A percentile compares a stretch with the other conserved stretches of the same genome.
phyloP scores from a whole-genome alignment of 2,113 vertebrate genomes.

The Sclerurus mexicanus region DNA sequence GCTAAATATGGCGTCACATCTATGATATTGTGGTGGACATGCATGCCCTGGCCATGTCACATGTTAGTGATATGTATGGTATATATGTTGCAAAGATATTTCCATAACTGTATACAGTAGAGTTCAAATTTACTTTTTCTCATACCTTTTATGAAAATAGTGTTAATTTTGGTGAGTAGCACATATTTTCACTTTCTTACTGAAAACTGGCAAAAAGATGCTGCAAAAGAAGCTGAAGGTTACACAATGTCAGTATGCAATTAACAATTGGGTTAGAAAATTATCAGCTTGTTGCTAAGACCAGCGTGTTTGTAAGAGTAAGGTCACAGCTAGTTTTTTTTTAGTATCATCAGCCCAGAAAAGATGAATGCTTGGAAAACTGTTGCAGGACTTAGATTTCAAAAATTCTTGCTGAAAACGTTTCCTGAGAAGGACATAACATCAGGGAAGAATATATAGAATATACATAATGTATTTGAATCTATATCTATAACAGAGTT shows the following conservation, averaged over 20 bases:
- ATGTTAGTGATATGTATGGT: accelerated
- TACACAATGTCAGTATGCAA: background rate
- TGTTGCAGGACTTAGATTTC: background rate
- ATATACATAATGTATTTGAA: background rate
- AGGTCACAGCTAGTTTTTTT: background rate
- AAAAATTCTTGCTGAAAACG: background rate
- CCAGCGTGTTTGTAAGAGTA: background rate
- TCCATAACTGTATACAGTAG: background rate
- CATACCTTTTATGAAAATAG: background rate
- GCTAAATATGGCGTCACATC: background rate
- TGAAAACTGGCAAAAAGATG: background rate
- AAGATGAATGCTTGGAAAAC: background rate
- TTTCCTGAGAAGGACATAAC: background rate
- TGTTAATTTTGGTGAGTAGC: background rate
- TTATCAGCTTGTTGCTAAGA: background rate
- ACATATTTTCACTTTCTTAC: background rate
- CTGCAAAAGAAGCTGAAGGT: background rate
- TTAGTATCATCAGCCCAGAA: background rate
- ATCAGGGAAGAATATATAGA: background rate
- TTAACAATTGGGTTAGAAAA: background rate
- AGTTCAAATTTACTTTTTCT: background rate
- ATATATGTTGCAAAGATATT: background rate
- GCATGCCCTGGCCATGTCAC: background rate
- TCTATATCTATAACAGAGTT: background rate
- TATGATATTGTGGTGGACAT: background rate